A percentile compares a stretch with the other conserved stretches of the same genome.
Conservation (phyloP, 1,140 invertebrate species). For the Nylanderia fulva region DNA sequence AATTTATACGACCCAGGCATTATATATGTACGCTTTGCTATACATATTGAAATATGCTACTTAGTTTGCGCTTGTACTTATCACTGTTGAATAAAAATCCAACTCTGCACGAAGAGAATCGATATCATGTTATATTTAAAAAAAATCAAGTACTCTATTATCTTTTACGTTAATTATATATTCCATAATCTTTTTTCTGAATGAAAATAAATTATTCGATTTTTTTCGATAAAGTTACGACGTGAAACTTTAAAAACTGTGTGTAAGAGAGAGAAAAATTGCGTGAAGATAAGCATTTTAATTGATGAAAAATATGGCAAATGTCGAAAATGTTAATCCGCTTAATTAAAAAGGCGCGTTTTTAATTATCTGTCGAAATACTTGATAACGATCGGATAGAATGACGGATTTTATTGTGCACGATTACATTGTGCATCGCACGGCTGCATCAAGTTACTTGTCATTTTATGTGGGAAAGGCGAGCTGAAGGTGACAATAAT, state of each 20-base stretch:
- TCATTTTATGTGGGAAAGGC: conserved; percentile 37
- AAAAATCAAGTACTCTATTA: not conserved
- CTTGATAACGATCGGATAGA: conserved; percentile 15
- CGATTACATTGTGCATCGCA: conserved; percentile 22
- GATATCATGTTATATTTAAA: not conserved
- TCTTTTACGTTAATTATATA: not conserved
- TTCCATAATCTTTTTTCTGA: not conserved
- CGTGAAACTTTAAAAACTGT: not conserved
- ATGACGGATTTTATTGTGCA: conserved; percentile 23
- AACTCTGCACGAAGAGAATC: not conserved
- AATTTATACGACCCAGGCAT: conserved; percentile 44
- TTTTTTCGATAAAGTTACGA: not conserved
- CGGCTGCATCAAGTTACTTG: conserved; percentile 13
- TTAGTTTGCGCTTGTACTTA: conserved; percentile 23
- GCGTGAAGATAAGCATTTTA: not conserved
- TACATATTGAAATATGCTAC: conserved; percentile 33
- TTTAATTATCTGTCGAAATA: conserved; percentile 7
- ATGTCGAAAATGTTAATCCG: conserved; percentile 15
- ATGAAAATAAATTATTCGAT: conserved; percentile 1
- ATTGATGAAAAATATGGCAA: conserved; percentile 12
- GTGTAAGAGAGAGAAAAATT: too few species aligned
- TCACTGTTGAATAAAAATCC: conserved; percentile 16
- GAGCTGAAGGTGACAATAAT: conserved; percentile 56
- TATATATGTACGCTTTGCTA: too few species aligned
- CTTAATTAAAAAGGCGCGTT: conserved; percentile 27